A percentile compares a stretch with the other conserved stretches of the same genome.
Evolutionary conservation across 2,113 vertebrate genomes (phyloP).

Genomic region (Peromyscus polionotus): DNA sequence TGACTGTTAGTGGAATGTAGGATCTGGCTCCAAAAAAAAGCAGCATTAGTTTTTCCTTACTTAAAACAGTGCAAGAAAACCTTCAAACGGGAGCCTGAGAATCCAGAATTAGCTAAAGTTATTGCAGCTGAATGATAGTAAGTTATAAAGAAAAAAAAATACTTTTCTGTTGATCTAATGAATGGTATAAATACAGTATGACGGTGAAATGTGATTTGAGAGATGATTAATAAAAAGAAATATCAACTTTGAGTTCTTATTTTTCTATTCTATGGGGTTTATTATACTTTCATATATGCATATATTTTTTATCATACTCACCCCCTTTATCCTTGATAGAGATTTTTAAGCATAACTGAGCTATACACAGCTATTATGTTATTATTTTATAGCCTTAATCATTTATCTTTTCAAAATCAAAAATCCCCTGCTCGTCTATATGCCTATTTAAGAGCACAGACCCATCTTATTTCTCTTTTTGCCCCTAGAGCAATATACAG

Average conservation of each 20-base stretch:
- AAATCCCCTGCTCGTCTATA: background rate
- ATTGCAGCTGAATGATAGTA: background rate
- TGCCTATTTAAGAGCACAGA: background rate
- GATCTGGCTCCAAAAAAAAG: background rate
- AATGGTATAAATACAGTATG: background rate
- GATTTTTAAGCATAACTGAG: background rate
- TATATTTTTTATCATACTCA: background rate
- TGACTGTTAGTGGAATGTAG: background rate
- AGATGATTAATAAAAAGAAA: conserved; percentile 38
- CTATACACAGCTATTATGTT: background rate
- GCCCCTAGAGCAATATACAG: background rate
- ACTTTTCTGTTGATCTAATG: background rate
- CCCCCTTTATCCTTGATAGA: background rate
- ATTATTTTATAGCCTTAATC: background rate
- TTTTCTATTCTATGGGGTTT: background rate
- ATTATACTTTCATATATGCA: background rate
- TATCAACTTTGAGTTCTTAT: background rate
- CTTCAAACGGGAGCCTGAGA: background rate
- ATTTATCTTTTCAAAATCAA: background rate
- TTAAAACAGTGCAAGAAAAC: conserved; percentile 1
- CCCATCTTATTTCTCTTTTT: background rate
- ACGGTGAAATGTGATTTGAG: background rate
- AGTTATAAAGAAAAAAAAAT: background rate
- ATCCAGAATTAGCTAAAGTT: conserved; percentile 4
- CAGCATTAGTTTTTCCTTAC: background rate